phyloP scores from a whole-genome alignment of 2,797 vertebrate species.

The Schizothorax lantsangensis region DNA sequence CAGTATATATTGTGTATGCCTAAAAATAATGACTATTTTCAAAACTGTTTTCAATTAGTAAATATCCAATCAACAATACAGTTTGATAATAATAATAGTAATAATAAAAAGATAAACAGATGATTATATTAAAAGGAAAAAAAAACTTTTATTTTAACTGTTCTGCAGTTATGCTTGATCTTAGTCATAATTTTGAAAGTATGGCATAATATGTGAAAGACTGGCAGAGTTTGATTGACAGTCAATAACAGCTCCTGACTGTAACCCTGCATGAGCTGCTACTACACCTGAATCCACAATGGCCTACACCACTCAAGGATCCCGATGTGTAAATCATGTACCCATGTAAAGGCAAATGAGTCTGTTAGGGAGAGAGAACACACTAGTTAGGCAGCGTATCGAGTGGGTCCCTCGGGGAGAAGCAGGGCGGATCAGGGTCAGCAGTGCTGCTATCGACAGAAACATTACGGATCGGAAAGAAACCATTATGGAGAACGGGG shows the following conservation, averaged over 20 bases:
- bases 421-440: slow-evolving; percentile 14
- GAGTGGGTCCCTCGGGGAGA: slow-evolving; percentile 8
- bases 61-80: not conserved
- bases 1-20: not conserved
- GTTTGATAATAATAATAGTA: not conserved
- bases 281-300: not conserved
- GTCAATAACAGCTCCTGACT: not conserved
- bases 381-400: slow-evolving; percentile 23
- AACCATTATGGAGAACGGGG: slow-evolving; percentile 29
- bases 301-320: not conserved
- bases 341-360: slow-evolving; percentile 17
- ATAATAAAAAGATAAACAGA: not conserved
- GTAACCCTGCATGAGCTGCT: not conserved
- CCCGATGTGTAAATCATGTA: slow-evolving; percentile 1
- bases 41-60: not conserved
- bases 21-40: not conserved
- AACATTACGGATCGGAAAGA: slow-evolving; percentile 37
- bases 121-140: not conserved
- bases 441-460: slow-evolving; percentile 42
- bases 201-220: not conserved
- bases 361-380: slow-evolving; percentile 20
- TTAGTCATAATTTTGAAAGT: not conserved
- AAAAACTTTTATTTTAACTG: too few species aligned
- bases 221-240: not conserved
- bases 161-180: not conserved